Conservation (phyloP, 2,888 invertebrate species). For the Tipula vernalis region DNA sequence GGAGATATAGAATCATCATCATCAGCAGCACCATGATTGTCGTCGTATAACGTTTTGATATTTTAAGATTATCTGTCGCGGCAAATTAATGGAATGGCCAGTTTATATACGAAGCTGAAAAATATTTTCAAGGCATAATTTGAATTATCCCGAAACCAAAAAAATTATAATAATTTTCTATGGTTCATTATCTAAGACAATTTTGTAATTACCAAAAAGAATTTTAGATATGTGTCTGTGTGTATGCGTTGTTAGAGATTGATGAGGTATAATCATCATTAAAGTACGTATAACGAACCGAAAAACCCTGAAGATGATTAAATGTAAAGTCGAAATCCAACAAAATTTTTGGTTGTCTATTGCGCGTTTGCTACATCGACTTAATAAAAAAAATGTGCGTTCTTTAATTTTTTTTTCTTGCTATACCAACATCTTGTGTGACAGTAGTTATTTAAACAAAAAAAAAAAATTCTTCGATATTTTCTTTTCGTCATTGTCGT, state of each 20-base stretch:
- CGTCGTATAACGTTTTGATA: neutral
- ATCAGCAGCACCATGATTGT: neutral
- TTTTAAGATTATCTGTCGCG: neutral
- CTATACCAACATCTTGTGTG: neutral
- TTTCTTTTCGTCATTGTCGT: neutral
- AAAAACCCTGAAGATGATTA: neutral
- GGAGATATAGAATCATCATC: neutral
- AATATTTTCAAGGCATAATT: neutral
- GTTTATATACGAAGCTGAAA: neutral
- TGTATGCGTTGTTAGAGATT: neutral
- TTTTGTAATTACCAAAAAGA: neutral
- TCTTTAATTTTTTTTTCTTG: neutral
- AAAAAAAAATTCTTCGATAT: neutral
- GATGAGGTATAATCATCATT: neutral
- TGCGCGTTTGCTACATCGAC: neutral
- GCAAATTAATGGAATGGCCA: neutral
- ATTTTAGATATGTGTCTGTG: neutral
- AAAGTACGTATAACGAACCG: neutral
- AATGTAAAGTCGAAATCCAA: neutral
- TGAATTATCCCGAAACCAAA: neutral
- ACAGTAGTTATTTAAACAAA: neutral
- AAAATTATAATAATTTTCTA: neutral
- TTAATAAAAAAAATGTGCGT: neutral
- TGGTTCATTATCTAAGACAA: neutral
- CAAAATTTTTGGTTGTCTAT: neutral